Base-by-base conservation (phyloP, 1,140 invertebrate species). In the Eupristina koningsbergeri region DNA sequence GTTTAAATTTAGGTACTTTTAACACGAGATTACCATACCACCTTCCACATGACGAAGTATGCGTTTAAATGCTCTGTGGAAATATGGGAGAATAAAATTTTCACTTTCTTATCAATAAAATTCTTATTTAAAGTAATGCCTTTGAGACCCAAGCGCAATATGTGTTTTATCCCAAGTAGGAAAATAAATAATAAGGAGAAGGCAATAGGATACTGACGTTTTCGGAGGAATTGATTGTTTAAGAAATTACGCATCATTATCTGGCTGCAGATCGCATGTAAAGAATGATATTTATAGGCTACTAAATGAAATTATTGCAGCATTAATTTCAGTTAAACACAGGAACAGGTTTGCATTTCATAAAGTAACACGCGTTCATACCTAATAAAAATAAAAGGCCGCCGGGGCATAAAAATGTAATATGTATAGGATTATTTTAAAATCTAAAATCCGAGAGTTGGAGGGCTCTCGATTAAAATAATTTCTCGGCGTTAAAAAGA, bases 171-270 rank as follows among this genome's bases (percentile, higher is more conserved):
- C 50, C 50, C 11, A 53, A 53, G 53, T 5, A 26, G 36, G 36
- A 11, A 15, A 67, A 15, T 19, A 19, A 36, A 39, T 36, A 7
- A 67, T n/a, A 41, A 41, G 8, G 36, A 39, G 19, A 41, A 7
- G 36, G 22, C 9, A 71, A n/a, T 41, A n/a, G 39, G 17, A 71
- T 3, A 71, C 39, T n/a, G 67, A 41, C 22, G 13, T n/a, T 71
- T 71, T 71, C 11, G 34, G 67, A 7, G 19, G 67, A 71, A 41
- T 71, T 41, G 67, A 71, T 71, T 71, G 67, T 71, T 71, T 71
- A 39, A 78, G 34, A 78, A 78, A 78, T 63, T 78, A 34, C 36
- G 31, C 76, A 5, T 58, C 76, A 26, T 75, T 75, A 47, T 75
- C 67, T 22, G 9, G 39, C 0, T 9, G 67, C 36, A n/a, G 67